Conservation (phyloP, 1,140 invertebrate species). For the Pararge aegeria region DNA sequence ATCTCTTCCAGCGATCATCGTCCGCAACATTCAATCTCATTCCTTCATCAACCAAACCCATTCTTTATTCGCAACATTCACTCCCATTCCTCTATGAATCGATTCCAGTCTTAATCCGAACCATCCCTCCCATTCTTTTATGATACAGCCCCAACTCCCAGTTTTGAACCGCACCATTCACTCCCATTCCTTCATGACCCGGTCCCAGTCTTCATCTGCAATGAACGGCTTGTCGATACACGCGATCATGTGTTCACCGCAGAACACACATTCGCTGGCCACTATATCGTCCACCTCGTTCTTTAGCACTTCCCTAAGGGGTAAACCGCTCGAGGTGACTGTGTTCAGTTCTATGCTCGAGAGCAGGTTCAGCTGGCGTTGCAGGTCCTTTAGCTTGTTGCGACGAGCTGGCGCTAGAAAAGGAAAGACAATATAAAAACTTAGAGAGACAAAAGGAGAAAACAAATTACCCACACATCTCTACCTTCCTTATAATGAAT, state of each 20-base stretch:
- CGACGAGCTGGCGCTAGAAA: constrained; percentile 72
- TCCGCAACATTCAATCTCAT: no score
- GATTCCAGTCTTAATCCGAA: no score
- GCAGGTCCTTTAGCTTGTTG: constrained; percentile 82
- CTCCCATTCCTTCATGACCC: constrained; percentile 91
- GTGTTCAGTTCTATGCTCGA: constrained; percentile 80
- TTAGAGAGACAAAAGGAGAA: no score
- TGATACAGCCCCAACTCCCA: no score
- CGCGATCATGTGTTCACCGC: constrained; percentile 95
- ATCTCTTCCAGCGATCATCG: no score
- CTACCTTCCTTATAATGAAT: no score
- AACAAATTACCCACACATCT: no score
- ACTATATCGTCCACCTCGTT: constrained; percentile 93
- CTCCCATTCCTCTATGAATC: constrained; percentile 92
- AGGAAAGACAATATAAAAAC: not conserved
- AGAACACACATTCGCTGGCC: constrained; percentile 95
- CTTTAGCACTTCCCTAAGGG: constrained; percentile 85
- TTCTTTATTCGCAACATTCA: no score
- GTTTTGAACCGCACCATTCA: no score
- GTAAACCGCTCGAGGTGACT: constrained; percentile 81
- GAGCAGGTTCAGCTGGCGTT: constrained; percentile 82
- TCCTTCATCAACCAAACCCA: no score
- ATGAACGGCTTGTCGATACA: constrained; percentile 93
- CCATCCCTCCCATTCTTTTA: no score
- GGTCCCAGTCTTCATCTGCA: constrained; percentile 89